Evolutionary conservation across 2,113 vertebrate genomes (phyloP).

Genomic region (Archilochus colubris): DNA sequence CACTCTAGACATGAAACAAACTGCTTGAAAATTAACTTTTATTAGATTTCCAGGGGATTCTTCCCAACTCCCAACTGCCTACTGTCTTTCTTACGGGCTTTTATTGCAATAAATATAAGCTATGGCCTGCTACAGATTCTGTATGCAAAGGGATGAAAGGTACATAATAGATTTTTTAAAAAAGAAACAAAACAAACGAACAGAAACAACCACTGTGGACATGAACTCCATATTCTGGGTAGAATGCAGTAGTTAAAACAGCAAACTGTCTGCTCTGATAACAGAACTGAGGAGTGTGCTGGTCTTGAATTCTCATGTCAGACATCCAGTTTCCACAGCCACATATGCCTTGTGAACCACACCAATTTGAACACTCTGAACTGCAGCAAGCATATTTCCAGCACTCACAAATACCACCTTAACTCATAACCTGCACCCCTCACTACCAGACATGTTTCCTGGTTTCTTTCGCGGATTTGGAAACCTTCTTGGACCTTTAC

Average conservation of each 20-base stretch:
- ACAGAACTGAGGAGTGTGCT: background rate
- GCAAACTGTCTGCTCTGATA: background rate
- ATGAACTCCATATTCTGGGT: background rate
- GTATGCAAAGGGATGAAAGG: background rate
- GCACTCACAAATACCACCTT: background rate
- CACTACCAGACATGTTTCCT: accelerated
- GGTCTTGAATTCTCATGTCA: background rate
- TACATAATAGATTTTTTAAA: background rate
- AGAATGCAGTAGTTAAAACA: background rate
- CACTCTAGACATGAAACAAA: background rate
- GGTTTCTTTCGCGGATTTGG: background rate
- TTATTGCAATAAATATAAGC: background rate
- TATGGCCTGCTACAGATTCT: background rate
- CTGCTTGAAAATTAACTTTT: background rate
- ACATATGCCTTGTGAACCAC: background rate
- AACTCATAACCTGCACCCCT: no score
- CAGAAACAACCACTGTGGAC: background rate
- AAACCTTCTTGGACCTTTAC: background rate
- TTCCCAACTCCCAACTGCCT: background rate
- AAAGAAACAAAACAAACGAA: background rate
- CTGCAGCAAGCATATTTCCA: background rate
- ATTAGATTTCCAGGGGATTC: background rate
- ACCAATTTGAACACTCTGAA: background rate
- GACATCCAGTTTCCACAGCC: background rate
- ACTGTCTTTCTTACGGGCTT: background rate